Evolutionary conservation across 2,113 vertebrate species (phyloP).

Genomic region (Thomomys bottae): DNA sequence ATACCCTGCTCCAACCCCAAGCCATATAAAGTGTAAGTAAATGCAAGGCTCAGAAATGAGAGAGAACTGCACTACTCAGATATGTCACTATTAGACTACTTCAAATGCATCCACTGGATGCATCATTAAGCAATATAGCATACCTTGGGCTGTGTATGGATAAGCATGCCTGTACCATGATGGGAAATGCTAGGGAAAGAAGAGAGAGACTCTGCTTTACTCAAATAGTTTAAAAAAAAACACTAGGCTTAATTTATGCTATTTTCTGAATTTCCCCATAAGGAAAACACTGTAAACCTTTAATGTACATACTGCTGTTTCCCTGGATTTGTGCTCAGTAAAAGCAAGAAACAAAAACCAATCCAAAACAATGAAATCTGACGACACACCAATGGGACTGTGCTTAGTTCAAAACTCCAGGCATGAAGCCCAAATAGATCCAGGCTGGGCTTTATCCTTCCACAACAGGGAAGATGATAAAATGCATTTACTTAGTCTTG

Average conservation of each 20-base stretch:
- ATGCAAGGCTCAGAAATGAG: neutral
- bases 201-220: neutral
- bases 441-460: conserved; percentile 63
- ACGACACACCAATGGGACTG: conserved; percentile 66
- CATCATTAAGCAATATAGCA: neutral
- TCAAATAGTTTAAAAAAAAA: neutral
- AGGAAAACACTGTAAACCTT: conserved; percentile 29
- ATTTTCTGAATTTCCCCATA: neutral
- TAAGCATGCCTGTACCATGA: too few species aligned
- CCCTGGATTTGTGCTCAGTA: conserved; percentile 14
- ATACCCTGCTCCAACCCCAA: neutral
- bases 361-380: conserved; percentile 61
- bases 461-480: conserved; percentile 71
- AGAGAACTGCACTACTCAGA: neutral
- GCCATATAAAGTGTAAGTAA: neutral
- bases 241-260: conserved; percentile 7
- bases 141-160: neutral
- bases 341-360: conserved; percentile 43
- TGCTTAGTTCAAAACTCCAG: conserved; percentile 77
- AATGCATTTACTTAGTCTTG: conserved; percentile 57
- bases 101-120: neutral
- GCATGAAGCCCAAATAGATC: conserved; percentile 71
- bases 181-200: neutral
- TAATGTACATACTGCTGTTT: neutral
- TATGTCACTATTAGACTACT: neutral